phyloP scores from a whole-genome alignment of 2,888 invertebrate species.

The Sycophila texana region DNA sequence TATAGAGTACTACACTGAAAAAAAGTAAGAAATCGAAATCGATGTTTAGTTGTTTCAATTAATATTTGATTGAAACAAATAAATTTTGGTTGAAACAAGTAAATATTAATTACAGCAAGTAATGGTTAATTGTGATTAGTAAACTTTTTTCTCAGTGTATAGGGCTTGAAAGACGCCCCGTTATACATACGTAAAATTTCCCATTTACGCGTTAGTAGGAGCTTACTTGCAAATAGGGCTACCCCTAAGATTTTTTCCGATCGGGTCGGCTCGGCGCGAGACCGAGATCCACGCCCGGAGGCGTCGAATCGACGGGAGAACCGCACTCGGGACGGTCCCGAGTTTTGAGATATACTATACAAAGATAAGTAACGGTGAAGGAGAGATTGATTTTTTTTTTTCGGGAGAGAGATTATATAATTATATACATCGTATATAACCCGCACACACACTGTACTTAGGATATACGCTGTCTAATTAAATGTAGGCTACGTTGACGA shows the following conservation, averaged over 20 bases:
- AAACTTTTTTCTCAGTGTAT: too few relatives aligned
- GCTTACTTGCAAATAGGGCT: too few relatives aligned
- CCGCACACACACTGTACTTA: constrained; percentile 39
- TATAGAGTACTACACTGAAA: too few relatives aligned
- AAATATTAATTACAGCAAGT: too few relatives aligned
- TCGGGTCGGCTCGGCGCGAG: not conserved
- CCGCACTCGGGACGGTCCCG: not conserved
- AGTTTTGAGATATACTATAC: not conserved
- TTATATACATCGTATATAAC: not conserved
- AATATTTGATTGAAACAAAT: too few relatives aligned
- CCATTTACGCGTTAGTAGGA: too few relatives aligned
- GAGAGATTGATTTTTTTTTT: not conserved
- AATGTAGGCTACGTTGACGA: constrained; percentile 44
- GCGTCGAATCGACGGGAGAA: constrained; percentile 11
- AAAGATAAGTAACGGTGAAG: not conserved
- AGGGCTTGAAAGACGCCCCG: too few relatives aligned
- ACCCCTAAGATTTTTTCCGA: too few relatives aligned
- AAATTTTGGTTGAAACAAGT: too few relatives aligned
- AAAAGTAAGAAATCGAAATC: too few relatives aligned
- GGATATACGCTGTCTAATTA: constrained; percentile 45
- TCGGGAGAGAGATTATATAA: not conserved
- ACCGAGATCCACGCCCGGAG: not conserved
- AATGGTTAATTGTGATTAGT: too few relatives aligned
- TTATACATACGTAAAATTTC: too few relatives aligned
- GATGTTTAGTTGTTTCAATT: not conserved